Percentiles rank a stretch among this genome's conserved stretches.
phyloP scores from a whole-genome alignment of 2,888 invertebrate species.

The Ophion ellenae region DNA sequence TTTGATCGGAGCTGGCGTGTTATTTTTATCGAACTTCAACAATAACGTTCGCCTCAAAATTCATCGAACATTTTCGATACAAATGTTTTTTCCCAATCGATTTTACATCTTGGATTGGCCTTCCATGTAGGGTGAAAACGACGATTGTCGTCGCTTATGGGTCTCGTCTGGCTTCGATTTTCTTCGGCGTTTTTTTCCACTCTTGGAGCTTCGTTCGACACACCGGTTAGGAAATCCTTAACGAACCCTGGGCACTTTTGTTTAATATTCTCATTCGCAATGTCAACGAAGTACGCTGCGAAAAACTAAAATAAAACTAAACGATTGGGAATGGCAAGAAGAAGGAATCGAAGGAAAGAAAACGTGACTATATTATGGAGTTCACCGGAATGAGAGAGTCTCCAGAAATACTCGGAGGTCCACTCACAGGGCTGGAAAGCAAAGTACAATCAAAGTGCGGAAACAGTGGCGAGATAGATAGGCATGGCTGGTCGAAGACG shows the following conservation, averaged over 20 bases:
- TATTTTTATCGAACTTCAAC: constrained; percentile 9
- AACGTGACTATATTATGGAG: background rate
- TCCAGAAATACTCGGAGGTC: constrained; percentile 37
- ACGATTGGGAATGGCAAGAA: background rate
- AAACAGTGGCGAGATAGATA: constrained; percentile 7
- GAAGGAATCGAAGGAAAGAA: background rate
- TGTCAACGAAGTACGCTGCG: no score
- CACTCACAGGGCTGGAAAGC: constrained; percentile 49
- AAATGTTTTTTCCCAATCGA: background rate
- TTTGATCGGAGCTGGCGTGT: constrained; percentile 22
- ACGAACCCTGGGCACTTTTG: background rate
- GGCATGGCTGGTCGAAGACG: constrained; percentile 27
- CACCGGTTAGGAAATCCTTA: background rate
- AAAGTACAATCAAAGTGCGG: constrained; percentile 51
- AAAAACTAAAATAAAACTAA: background rate
- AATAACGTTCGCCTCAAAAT: constrained; percentile 18
- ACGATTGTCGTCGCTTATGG: background rate
- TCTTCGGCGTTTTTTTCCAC: background rate
- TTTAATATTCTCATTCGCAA: background rate
- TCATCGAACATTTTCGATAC: background rate
- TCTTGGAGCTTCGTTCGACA: background rate
- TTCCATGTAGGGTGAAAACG: background rate
- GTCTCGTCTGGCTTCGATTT: constrained; percentile 23
- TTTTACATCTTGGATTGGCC: background rate
- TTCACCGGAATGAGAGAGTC: background rate